A percentile compares a stretch with the other conserved stretches of the same genome.
These are phyloP conservation scores for Cephalopachus bancanus DNA, from an alignment of 2,797 vertebrate species.

Conservation along the genomic window DNA sequence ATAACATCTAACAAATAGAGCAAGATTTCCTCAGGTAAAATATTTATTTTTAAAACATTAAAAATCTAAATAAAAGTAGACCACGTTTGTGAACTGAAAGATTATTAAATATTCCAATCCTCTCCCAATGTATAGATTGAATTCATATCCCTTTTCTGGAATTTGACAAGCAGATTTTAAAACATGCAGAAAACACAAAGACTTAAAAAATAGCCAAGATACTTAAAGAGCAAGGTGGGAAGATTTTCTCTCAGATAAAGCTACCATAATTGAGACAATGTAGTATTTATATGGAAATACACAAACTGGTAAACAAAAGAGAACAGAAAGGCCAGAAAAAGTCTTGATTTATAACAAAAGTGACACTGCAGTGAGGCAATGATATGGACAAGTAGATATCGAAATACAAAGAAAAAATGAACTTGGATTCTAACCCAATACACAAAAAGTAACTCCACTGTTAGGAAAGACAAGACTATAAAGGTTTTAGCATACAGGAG, in stretches of 20 bases:
- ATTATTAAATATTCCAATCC: slow-evolving; percentile 1
- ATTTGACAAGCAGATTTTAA: not conserved
- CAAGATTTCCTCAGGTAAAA: slow-evolving; percentile 12
- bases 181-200: not conserved
- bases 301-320: not conserved
- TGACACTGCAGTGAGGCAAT: not conserved
- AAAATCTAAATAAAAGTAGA: not conserved
- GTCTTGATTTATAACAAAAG: not conserved
- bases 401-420: slow-evolving; percentile 15
- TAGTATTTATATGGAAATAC: not conserved
- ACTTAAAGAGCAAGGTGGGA: not conserved
- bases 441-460: not conserved
- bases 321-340: not conserved
- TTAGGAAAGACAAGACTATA: not conserved
- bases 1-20: not conserved
- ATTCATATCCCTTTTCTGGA: not conserved
- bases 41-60: not conserved
- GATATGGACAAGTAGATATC: not conserved
- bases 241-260: not conserved
- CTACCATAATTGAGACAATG: not conserved
- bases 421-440: not conserved
- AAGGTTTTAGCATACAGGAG: not conserved
- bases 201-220: not conserved
- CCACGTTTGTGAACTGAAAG: not conserved
- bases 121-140: not conserved